Conservation (phyloP, 2,113 vertebrate genomes). For the Geothlypis trichas region DNA sequence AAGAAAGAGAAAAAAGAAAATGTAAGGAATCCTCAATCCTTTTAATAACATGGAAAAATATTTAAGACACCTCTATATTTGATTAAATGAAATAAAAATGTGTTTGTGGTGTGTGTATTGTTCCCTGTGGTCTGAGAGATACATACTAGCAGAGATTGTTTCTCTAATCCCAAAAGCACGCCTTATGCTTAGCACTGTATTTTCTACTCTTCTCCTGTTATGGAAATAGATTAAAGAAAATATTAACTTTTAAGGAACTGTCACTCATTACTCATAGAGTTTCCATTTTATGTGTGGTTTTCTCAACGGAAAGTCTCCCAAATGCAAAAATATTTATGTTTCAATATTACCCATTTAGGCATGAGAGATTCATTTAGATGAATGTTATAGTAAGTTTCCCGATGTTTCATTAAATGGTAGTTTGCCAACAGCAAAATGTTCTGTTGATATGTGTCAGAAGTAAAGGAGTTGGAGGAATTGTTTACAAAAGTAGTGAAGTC, state of each 20-base stretch:
- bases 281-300: conserved; percentile 62
- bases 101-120: conserved; percentile 55
- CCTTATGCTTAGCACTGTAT: conserved; percentile 75
- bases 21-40: conserved; percentile 31
- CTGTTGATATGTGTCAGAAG: conserved; percentile 25
- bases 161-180: conserved; percentile 81
- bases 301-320: conserved; percentile 72
- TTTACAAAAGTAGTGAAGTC: conserved; percentile 17
- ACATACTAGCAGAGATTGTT: conserved; percentile 78
- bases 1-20: neutral
- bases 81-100: conserved; percentile 70
- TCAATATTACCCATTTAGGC: conserved; percentile 73
- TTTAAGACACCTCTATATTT: conserved; percentile 72
- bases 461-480: neutral
- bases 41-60: conserved; percentile 72
- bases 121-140: conserved; percentile 71
- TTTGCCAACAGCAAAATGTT: conserved; percentile 37
- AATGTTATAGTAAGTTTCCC: conserved; percentile 21
- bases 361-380: conserved; percentile 73
- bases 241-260: conserved; percentile 86
- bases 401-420: conserved; percentile 66
- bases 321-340: conserved; percentile 80
- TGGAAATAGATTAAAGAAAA: conserved; percentile 84
- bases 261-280: conserved; percentile 77
- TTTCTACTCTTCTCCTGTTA: conserved; percentile 70